These are phyloP conservation scores for Premnoplex brunnescens DNA, from an alignment of 2,797 vertebrate species.

Conservation along the genomic window DNA sequence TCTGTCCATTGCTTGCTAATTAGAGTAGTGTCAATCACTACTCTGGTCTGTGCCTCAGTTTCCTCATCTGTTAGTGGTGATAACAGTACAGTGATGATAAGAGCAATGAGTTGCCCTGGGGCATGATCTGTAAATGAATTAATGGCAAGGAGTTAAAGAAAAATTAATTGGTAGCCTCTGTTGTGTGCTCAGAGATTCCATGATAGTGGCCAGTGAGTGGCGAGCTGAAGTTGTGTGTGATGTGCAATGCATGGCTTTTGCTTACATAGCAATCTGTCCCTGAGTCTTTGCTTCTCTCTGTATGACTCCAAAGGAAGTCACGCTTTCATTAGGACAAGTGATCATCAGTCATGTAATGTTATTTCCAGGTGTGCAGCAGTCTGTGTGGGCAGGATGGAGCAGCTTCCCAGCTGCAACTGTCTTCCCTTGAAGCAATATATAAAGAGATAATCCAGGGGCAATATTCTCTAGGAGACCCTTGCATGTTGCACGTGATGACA, in stretches of 20 bases:
- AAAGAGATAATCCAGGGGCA: background rate
- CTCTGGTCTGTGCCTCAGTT: conserved; percentile 36
- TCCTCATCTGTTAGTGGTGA: background rate
- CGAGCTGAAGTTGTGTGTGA: fast-evolving
- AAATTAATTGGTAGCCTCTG: conserved; percentile 6
- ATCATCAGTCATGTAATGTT: background rate
- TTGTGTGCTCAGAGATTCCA: background rate
- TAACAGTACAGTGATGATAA: background rate
- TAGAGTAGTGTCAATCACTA: background rate
- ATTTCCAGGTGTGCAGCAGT: conserved; percentile 17
- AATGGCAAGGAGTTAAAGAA: background rate
- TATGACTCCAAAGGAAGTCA: background rate
- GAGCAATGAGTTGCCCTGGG: background rate
- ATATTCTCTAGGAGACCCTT: background rate
- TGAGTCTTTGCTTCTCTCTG: background rate
- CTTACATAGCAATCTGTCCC: background rate
- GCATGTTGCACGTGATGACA: background rate
- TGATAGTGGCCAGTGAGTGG: fast-evolving
- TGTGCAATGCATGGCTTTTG: background rate
- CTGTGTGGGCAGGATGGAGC: background rate
- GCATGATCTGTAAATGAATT: background rate
- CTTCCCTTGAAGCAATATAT: background rate
- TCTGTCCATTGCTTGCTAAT: background rate
- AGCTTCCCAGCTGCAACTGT: background rate
- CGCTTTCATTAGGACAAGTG: background rate